Evolutionary conservation across 1,140 invertebrate species (phyloP).

Genomic region (Hirudo medicinalis): DNA sequence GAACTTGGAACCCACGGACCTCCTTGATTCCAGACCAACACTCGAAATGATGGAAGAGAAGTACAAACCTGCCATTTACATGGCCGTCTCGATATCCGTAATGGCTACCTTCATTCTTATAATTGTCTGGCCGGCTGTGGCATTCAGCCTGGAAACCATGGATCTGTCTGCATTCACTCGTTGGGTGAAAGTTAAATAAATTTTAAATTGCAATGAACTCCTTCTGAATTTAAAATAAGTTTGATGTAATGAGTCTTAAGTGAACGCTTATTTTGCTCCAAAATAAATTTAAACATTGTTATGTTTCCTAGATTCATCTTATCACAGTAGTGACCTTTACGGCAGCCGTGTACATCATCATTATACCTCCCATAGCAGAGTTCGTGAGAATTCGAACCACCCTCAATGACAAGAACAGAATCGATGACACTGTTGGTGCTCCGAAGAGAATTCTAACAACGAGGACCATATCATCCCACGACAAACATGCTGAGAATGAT

Average conservation of each 20-base stretch:
- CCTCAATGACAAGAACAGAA: slow-evolving; percentile 9
- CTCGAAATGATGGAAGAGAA: slow-evolving; percentile 30
- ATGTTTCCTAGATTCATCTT: slow-evolving; percentile 26
- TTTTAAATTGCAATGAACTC: slow-evolving; percentile 29
- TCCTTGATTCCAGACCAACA: slow-evolving; percentile 33
- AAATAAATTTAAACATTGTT: no score
- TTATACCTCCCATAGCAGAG: slow-evolving; percentile 31
- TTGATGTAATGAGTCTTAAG: no score
- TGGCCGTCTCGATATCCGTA: slow-evolving; percentile 28
- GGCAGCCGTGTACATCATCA: slow-evolving; percentile 30
- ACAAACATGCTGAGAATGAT: not conserved
- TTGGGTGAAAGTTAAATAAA: slow-evolving; percentile 34
- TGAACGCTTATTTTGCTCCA: no score
- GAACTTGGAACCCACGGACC: slow-evolving; percentile 28
- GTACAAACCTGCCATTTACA: slow-evolving; percentile 27
- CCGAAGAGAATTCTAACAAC: not conserved
- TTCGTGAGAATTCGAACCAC: slow-evolving; percentile 19
- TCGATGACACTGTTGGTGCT: not conserved
- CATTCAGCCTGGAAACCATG: slow-evolving; percentile 28
- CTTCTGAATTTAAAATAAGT: no score
- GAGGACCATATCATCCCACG: not conserved
- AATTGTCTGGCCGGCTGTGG: slow-evolving; percentile 32
- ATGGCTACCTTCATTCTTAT: slow-evolving; percentile 28
- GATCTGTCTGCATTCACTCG: slow-evolving; percentile 26
- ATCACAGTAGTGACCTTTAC: slow-evolving; percentile 29